phyloP scores from a whole-genome alignment of 2,888 invertebrate genomes.

The Stenodera caucasica region DNA sequence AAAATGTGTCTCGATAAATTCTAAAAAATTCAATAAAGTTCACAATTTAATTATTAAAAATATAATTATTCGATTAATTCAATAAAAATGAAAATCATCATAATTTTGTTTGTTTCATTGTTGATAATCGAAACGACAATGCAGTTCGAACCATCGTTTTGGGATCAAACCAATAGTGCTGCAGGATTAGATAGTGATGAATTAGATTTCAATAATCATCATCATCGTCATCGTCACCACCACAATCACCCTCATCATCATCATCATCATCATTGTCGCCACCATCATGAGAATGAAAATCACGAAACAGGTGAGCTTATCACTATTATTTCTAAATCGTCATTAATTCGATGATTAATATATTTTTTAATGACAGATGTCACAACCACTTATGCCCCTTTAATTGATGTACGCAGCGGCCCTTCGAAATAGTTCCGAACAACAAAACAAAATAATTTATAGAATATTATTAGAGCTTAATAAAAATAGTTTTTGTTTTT shows the following conservation, averaged over 20 bases:
- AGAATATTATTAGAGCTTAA: too few species aligned
- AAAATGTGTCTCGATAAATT: conserved; percentile 8
- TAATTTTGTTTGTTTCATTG: neutral
- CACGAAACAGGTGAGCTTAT: neutral
- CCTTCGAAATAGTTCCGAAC: too few species aligned
- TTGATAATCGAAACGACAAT: neutral
- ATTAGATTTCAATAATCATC: too few species aligned
- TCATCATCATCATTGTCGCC: neutral
- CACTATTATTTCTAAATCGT: neutral
- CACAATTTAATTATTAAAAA: too few species aligned
- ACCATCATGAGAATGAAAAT: neutral
- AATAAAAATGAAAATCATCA: neutral
- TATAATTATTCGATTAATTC: too few species aligned
- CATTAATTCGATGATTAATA: neutral
- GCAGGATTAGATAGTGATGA: too few species aligned
- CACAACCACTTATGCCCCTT: neutral
- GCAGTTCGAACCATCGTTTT: neutral
- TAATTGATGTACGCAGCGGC: neutral
- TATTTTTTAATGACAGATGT: neutral
- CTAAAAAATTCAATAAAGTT: neutral
- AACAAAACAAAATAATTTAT: neutral
- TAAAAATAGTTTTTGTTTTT: too few species aligned
- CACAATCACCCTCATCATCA: neutral
- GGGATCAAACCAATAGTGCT: neutral
- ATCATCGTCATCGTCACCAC: neutral